These are phyloP conservation scores for Onychostruthus taczanowskii DNA, from an alignment of 2,113 vertebrate species.

Conservation along the genomic window DNA sequence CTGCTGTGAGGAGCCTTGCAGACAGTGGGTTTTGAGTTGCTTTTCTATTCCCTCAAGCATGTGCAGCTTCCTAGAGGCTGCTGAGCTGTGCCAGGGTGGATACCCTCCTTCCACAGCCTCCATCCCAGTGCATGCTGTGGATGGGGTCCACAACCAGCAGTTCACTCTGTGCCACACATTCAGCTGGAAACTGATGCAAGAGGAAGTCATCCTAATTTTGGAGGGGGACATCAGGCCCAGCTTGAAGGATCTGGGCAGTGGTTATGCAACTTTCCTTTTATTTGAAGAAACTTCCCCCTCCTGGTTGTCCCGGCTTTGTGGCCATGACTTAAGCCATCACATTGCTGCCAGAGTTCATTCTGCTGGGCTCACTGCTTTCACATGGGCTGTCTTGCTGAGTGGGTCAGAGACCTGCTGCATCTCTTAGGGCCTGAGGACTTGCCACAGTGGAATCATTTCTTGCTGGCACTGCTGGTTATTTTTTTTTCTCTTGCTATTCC, in stretches of 20 bases:
- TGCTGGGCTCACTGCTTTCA: background rate
- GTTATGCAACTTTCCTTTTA: conserved; percentile 25
- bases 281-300: conserved; percentile 36
- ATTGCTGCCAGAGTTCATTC: background rate
- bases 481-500: background rate
- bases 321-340: conserved; percentile 4
- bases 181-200: background rate
- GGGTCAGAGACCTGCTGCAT: background rate
- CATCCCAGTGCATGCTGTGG: background rate
- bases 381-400: background rate
- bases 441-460: background rate
- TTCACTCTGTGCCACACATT: background rate
- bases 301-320: conserved; percentile 21
- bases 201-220: background rate
- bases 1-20: background rate
- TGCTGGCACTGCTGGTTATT: background rate
- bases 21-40: background rate
- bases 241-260: background rate
- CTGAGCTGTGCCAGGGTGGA: background rate
- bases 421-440: background rate
- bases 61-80: background rate
- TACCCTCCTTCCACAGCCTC: background rate
- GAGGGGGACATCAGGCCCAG: background rate
- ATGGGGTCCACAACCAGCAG: fast-evolving
- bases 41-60: background rate